Percentiles rank a stretch among this genome's conserved stretches.
Conservation (phyloP, 2,797 vertebrate genomes). For the Catamblyrhynchus diadema region DNA sequence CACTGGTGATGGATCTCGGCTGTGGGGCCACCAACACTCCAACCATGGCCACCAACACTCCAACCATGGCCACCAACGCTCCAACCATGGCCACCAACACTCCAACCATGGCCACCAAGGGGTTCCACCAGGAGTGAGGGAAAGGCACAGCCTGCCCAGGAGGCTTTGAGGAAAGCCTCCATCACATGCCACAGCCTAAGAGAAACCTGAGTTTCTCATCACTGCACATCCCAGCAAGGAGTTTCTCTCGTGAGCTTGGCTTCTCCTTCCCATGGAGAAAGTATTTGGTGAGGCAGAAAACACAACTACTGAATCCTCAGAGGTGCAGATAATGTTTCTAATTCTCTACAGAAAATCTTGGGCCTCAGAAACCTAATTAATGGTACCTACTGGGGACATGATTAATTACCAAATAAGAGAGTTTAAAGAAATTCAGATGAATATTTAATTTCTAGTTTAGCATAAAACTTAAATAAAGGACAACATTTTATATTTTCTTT, state of each 20-base stretch:
- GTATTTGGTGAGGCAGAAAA: background rate
- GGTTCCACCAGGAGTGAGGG: background rate
- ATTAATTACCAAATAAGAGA: constrained; percentile 54
- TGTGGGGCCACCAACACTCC: background rate
- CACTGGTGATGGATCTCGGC: accelerated
- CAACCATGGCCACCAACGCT: background rate
- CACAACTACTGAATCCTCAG: background rate
- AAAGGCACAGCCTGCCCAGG: background rate
- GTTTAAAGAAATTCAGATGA: constrained; percentile 30
- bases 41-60: background rate
- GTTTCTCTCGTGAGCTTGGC: background rate
- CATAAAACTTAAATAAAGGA: constrained; percentile 32
- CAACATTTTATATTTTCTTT: background rate
- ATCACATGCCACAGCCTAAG: accelerated
- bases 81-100: background rate
- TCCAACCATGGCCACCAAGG: background rate
- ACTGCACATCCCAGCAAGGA: background rate
- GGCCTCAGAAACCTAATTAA: constrained; percentile 52
- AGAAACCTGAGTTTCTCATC: background rate
- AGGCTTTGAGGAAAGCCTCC: background rate
- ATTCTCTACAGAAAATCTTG: constrained; percentile 3
- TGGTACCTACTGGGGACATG: constrained; percentile 21
- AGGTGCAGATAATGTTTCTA: background rate
- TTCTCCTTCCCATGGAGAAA: constrained; percentile 13
- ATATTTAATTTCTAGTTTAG: constrained; percentile 44